Evolutionary conservation across 1,140 invertebrate genomes (phyloP).

Genomic region (Brachionus paranguensis): DNA sequence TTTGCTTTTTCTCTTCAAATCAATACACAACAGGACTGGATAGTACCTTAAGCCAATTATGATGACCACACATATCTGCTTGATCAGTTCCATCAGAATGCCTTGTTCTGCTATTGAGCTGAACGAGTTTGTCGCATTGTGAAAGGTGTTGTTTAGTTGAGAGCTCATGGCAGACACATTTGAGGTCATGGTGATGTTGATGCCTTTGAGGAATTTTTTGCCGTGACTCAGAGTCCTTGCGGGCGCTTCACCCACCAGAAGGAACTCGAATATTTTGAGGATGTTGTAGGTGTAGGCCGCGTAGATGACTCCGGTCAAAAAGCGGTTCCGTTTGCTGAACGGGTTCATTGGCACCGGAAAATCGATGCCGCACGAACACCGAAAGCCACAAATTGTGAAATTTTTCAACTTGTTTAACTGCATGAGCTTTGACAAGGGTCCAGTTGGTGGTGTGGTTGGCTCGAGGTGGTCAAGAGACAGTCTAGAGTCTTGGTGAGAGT

Average conservation of each 20-base stretch:
- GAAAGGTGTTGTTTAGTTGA: not conserved
- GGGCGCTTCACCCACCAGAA: not conserved
- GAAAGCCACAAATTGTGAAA: slow-evolving; percentile 1
- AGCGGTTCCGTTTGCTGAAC: slow-evolving; percentile 29
- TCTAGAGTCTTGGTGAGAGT: not conserved
- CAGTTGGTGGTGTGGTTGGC: not conserved
- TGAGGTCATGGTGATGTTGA: not conserved
- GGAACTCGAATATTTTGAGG: slow-evolving; percentile 36
- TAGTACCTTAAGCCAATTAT: slow-evolving; percentile 39
- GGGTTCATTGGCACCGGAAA: slow-evolving; percentile 39
- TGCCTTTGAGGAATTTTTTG: not conserved
- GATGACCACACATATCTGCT: slow-evolving; percentile 32
- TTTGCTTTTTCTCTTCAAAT: slow-evolving; percentile 31
- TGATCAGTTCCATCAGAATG: slow-evolving; percentile 24
- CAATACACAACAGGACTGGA: slow-evolving; percentile 11
- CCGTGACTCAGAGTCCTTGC: not conserved
- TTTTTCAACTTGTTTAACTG: not conserved
- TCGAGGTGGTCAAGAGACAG: not conserved
- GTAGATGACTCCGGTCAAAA: slow-evolving; percentile 24
- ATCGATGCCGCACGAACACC: not conserved
- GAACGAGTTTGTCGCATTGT: not conserved
- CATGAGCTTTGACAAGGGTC: not conserved
- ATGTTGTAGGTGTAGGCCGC: slow-evolving; percentile 36
- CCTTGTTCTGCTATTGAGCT: not conserved
- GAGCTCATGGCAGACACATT: not conserved